Conservation (phyloP, 2,113 vertebrate genomes). For the Onychostoma macrolepis region DNA sequence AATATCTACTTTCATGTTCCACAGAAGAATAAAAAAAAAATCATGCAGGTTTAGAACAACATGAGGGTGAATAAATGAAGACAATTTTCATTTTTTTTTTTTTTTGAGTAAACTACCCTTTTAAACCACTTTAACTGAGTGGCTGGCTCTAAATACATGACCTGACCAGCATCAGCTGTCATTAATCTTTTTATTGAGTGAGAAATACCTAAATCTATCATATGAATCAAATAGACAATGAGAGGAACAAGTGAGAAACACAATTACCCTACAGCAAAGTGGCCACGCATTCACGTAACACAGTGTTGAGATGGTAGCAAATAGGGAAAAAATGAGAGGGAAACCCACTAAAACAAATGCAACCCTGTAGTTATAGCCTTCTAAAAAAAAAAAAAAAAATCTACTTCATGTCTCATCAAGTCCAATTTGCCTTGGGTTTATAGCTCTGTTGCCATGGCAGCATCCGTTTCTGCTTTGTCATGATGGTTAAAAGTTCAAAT, state of each 20-base stretch:
- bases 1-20: background rate
- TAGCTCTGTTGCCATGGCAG: slow-evolving; percentile 45
- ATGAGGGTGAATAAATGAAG: background rate
- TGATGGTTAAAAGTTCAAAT: background rate
- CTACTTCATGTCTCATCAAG: slow-evolving; percentile 19
- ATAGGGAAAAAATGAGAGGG: background rate
- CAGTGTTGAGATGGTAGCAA: background rate
- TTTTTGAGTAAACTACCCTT: background rate
- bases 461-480: slow-evolving; percentile 15
- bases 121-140: background rate
- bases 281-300: background rate
- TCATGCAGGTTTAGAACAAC: background rate
- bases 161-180: background rate
- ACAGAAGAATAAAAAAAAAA: too few relatives aligned
- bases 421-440: slow-evolving; percentile 26
- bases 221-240: background rate
- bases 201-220: background rate
- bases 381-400: background rate
- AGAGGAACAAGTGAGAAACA: background rate
- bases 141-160: background rate
- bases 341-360: background rate
- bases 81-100: background rate
- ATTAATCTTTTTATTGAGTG: background rate
- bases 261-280: background rate
- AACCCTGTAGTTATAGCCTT: background rate